A percentile compares a stretch with the other conserved stretches of the same genome.
phyloP scores from a whole-genome alignment of 2,797 vertebrate species.

The Pantherophis vulpinus region DNA sequence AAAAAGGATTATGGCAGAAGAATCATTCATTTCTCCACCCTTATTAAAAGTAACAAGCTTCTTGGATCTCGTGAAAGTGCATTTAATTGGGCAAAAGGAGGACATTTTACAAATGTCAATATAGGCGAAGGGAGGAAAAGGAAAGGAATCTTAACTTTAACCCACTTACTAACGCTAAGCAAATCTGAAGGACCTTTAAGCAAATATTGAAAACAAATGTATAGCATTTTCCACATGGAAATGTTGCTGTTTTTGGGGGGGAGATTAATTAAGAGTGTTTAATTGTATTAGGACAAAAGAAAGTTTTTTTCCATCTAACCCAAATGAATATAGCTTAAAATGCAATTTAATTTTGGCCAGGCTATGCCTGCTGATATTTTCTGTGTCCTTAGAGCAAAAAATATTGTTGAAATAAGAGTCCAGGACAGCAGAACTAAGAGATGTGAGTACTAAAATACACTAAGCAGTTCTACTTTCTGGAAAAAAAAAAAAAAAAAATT shows the following conservation, averaged over 20 bases:
- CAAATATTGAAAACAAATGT: neutral
- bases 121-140: neutral
- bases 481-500: neutral
- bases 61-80: neutral
- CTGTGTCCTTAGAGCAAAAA: neutral
- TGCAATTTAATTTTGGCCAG: neutral
- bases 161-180: neutral
- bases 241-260: neutral
- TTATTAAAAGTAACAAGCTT: neutral
- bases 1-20: conserved; percentile 29
- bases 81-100: neutral
- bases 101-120: neutral
- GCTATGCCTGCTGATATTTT: neutral
- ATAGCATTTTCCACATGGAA: neutral
- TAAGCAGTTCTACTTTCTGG: neutral
- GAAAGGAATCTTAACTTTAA: neutral
- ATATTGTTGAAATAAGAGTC: neutral
- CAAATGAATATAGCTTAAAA: neutral
- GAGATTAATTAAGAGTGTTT: neutral
- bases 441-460: neutral
- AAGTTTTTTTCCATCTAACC: neutral
- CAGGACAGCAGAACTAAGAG: neutral
- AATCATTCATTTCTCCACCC: conserved; percentile 1
- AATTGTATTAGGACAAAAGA: neutral
- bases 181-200: neutral